Conservation (phyloP, 53 echinoderm and acorn worm species). For the Astropecten irregularis region DNA sequence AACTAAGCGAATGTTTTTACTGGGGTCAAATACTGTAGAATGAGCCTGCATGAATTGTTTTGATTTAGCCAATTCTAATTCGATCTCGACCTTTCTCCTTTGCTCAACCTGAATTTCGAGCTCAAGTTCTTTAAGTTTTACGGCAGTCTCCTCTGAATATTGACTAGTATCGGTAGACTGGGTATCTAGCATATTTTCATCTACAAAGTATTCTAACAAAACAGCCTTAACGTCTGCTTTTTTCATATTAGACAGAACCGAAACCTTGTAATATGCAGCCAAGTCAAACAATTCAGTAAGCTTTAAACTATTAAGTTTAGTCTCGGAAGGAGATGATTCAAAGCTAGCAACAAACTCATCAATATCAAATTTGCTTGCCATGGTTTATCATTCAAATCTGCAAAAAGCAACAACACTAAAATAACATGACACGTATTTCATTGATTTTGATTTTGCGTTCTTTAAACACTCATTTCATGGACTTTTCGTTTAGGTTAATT, state of each 20-base stretch:
- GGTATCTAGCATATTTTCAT: not conserved
- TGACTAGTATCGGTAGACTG: not conserved
- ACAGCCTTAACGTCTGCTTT: conserved; percentile 32
- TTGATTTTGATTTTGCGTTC: no score
- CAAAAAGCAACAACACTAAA: not conserved
- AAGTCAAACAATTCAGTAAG: conserved; percentile 27
- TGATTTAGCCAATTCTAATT: not conserved
- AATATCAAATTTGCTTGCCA: conserved; percentile 23
- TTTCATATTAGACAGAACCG: conserved; percentile 14
- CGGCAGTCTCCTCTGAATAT: not conserved
- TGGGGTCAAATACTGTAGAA: not conserved
- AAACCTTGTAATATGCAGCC: conserved; percentile 16
- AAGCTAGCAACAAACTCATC: not conserved
- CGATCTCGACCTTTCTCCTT: not conserved
- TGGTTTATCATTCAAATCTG: not conserved
- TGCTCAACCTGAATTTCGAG: not conserved
- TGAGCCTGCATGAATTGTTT: not conserved
- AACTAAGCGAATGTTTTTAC: conserved; percentile 27
- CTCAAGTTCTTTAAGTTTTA: not conserved
- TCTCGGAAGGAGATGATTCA: conserved; percentile 3
- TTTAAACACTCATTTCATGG: no score
- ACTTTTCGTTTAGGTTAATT: no score
- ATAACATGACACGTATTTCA: no score
- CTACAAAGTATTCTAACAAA: not conserved
- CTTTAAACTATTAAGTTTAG: conserved; percentile 10